phyloP scores from a whole-genome alignment of 2,797 vertebrate species.

The Loris lydekkerianus region DNA sequence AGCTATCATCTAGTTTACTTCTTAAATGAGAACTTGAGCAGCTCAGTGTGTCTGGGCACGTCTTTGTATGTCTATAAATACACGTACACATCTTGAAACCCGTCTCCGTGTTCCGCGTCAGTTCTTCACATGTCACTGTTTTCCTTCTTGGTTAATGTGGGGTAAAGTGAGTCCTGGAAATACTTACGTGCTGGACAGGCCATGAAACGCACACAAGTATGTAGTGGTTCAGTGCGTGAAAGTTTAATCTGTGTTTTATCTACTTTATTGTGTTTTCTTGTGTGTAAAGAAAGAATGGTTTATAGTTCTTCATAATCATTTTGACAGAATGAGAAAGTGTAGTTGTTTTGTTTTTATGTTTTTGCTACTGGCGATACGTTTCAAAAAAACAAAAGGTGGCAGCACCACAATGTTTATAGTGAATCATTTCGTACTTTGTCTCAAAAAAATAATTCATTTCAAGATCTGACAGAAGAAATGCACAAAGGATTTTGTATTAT shows the following conservation, averaged over 20 bases:
- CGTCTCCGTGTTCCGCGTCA: rapidly evolving
- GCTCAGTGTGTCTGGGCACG: not conserved
- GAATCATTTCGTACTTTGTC: not conserved
- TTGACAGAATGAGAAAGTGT: conserved; percentile 3
- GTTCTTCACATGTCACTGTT: not conserved
- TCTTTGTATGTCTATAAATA: not conserved
- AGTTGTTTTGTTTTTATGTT: not conserved
- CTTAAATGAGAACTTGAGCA: not conserved
- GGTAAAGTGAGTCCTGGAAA: conserved; percentile 5
- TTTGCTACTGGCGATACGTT: conserved; percentile 1
- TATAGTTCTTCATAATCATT: not conserved
- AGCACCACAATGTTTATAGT: not conserved
- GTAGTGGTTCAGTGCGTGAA: not conserved
- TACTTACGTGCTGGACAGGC: not conserved
- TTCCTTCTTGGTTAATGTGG: not conserved
- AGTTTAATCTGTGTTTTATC: not conserved
- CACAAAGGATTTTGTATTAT: not conserved
- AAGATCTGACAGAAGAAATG: not conserved
- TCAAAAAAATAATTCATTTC: conserved; percentile 25
- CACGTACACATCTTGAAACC: not conserved
- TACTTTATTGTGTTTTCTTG: not conserved
- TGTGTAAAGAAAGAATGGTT: conserved; percentile 7
- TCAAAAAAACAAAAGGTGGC: not conserved
- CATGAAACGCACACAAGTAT: not conserved
- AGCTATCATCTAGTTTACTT: conserved; percentile 8